Evolutionary conservation across 2,888 invertebrate genomes (phyloP).

Genomic region (Hypomecis atomaria): DNA sequence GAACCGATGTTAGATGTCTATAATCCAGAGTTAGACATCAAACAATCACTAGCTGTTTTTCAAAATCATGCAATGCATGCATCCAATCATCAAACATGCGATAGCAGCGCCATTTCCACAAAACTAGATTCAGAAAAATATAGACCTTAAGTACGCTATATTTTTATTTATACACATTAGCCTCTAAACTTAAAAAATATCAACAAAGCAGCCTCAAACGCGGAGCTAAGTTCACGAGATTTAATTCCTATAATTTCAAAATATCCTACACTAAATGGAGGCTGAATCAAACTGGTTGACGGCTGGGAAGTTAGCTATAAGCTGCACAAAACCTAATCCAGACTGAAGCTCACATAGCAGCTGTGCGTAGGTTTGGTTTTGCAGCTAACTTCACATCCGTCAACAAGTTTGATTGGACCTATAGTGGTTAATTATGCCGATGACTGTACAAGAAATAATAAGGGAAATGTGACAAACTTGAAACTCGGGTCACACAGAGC

Average conservation of each 20-base stretch:
- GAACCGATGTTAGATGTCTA: no score
- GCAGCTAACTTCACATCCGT: no score
- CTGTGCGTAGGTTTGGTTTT: no score
- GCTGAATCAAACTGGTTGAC: neutral
- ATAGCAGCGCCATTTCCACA: no score
- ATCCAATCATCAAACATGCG: no score
- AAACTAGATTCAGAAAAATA: neutral
- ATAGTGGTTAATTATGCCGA: neutral
- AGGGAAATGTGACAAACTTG: no score
- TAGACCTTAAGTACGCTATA: neutral
- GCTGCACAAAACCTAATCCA: neutral
- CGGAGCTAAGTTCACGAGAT: neutral
- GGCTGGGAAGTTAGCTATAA: neutral
- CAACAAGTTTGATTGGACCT: no score
- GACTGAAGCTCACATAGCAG: neutral
- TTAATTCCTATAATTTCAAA: neutral
- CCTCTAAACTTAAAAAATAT: conserved; percentile 4
- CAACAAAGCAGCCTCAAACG: conserved; percentile 4
- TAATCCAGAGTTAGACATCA: no score
- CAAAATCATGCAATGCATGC: no score
- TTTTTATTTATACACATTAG: conserved; percentile 2
- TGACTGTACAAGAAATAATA: conserved; percentile 2
- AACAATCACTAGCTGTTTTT: no score
- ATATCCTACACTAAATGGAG: conserved; percentile 4
- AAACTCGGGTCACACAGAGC: no score